A percentile compares a stretch with the other conserved stretches of the same genome.
These are phyloP conservation scores for Hippoglossus hippoglossus DNA, from an alignment of 2,797 vertebrate genomes.

Conservation along the genomic window DNA sequence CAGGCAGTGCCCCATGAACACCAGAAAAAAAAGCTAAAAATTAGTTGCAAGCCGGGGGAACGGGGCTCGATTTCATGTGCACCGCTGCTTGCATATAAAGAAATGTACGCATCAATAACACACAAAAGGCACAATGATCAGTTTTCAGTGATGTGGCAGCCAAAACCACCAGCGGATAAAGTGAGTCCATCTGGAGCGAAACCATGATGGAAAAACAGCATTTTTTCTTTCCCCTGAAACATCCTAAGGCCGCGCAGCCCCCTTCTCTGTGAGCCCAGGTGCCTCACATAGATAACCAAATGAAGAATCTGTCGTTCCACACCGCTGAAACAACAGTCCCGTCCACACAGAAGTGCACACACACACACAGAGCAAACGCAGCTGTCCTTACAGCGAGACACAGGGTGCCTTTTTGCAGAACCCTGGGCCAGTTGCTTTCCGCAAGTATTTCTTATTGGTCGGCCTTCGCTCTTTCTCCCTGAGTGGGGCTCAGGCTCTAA, in stretches of 20 bases:
- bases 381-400: slow-evolving; percentile 77
- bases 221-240: slow-evolving; percentile 52
- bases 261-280: slow-evolving; percentile 66
- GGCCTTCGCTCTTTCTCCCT: slow-evolving; percentile 57
- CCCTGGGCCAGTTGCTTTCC: slow-evolving; percentile 75
- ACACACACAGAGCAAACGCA: slow-evolving; percentile 66
- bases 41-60: slow-evolving; percentile 26
- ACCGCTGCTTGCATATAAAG: slow-evolving; percentile 60
- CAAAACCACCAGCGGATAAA: slow-evolving; percentile 76
- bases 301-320: slow-evolving; percentile 65
- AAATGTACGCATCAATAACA: slow-evolving; percentile 67
- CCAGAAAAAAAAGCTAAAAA: slow-evolving; percentile 6
- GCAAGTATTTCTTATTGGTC: slow-evolving; percentile 71
- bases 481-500: slow-evolving; percentile 78
- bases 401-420: slow-evolving; percentile 71
- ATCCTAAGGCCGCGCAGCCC: slow-evolving; percentile 52
- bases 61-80: slow-evolving; percentile 35
- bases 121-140: slow-evolving; percentile 71
- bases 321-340: slow-evolving; percentile 77
- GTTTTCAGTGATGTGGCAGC: slow-evolving; percentile 77
- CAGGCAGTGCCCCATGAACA: neutral
- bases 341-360: slow-evolving; percentile 58
- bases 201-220: slow-evolving; percentile 66
- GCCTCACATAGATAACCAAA: slow-evolving; percentile 70
- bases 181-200: slow-evolving; percentile 74